Percentiles rank a stretch among this genome's conserved stretches.
These are phyloP conservation scores for Melanotus villosus DNA, from an alignment of 2,888 invertebrate species.

Conservation along the genomic window DNA sequence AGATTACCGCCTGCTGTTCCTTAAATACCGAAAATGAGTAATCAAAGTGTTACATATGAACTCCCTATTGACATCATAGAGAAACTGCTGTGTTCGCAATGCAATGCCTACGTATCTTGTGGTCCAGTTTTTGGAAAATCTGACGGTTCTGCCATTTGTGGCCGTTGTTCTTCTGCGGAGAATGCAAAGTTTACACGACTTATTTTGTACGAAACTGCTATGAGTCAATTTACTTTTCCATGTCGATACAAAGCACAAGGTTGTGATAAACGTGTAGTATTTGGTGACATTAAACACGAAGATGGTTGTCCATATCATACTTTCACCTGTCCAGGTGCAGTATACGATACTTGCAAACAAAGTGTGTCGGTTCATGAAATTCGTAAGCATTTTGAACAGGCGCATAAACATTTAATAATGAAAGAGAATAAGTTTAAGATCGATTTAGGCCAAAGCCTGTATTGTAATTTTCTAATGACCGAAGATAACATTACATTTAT, in stretches of 20 bases:
- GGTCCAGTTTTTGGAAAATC: conserved; percentile 59
- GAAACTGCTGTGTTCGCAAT: conserved; percentile 56
- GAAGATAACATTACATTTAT: too few species aligned
- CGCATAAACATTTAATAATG: not conserved
- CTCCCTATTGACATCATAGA: conserved; percentile 41
- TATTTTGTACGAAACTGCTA: not conserved
- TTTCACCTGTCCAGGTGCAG: not conserved
- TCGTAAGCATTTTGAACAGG: not conserved
- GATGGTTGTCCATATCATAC: not conserved
- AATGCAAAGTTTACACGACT: not conserved
- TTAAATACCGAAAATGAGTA: too few species aligned
- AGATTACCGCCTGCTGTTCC: too few species aligned
- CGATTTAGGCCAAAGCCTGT: too few species aligned
- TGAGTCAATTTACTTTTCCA: conserved; percentile 3
- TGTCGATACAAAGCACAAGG: conserved; percentile 1
- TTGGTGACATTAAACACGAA: conserved; percentile 1
- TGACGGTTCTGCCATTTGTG: conserved; percentile 57
- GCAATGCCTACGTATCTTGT: conserved; percentile 57
- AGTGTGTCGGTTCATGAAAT: not conserved
- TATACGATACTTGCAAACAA: not conserved
- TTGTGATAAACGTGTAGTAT: not conserved
- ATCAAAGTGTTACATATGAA: too few species aligned
- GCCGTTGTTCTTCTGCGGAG: conserved; percentile 52
- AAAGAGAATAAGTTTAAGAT: not conserved
- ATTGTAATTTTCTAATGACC: too few species aligned